These are phyloP conservation scores for Rhyacichthys aspro DNA, from an alignment of 2,797 vertebrate species.

Conservation along the genomic window DNA sequence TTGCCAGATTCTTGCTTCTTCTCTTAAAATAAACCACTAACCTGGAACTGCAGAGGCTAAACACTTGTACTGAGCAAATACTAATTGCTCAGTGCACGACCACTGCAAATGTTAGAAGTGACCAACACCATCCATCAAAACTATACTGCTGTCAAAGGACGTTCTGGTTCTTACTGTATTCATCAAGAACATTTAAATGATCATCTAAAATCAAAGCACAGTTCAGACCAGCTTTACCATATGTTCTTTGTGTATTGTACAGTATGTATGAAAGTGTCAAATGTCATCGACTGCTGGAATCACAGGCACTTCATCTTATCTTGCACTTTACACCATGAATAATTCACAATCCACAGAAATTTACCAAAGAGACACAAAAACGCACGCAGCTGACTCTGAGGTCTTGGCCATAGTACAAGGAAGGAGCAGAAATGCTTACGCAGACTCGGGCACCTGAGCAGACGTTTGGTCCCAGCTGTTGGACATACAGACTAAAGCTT, in stretches of 20 bases:
- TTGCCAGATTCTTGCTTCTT: constrained; percentile 20
- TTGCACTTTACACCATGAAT: constrained; percentile 18
- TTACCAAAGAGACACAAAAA: constrained; percentile 1
- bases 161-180: no score
- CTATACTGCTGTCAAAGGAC: not conserved
- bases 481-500: not conserved
- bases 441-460: not conserved
- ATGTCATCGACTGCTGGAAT: not conserved
- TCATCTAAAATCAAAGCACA: no score
- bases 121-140: not conserved
- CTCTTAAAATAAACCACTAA: constrained; percentile 4
- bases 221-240: not conserved
- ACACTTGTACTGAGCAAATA: constrained; percentile 29
- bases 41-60: constrained; percentile 25
- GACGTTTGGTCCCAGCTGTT: constrained; percentile 10
- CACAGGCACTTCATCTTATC: constrained; percentile 1
- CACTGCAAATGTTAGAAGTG: constrained; percentile 15
- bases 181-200: no score
- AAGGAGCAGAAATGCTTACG: not conserved
- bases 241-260: not conserved
- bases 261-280: not conserved
- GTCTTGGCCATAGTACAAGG: not conserved
- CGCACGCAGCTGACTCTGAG: not conserved
- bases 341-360: constrained; percentile 12
- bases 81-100: constrained; percentile 29